Percentiles rank a stretch among this genome's conserved stretches.
These are phyloP conservation scores for Hylia prasina DNA, from an alignment of 2,113 vertebrate species.

Conservation along the genomic window DNA sequence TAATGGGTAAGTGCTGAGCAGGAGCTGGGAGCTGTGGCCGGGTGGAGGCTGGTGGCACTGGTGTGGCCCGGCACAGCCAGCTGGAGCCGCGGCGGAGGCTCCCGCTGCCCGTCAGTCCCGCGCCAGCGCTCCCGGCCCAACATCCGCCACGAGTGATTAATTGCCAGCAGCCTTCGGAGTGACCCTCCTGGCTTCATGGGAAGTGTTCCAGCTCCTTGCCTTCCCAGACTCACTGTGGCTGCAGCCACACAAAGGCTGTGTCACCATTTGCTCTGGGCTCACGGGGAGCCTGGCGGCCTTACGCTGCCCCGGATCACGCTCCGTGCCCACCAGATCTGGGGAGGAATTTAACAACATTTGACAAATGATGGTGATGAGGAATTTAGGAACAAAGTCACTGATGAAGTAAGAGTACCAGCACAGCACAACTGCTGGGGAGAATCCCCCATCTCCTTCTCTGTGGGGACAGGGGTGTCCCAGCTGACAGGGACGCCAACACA, in stretches of 20 bases:
- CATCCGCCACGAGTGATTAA: not conserved
- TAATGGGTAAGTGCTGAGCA: not conserved
- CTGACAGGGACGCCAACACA: fast-evolving
- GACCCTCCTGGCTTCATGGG: constrained; percentile 8
- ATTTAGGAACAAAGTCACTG: not conserved
- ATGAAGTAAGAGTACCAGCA: not conserved
- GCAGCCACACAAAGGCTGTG: not conserved
- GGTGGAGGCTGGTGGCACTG: not conserved
- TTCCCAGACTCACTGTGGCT: not conserved
- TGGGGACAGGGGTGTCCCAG: not conserved
- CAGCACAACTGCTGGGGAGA: not conserved
- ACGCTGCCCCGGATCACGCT: fast-evolving
- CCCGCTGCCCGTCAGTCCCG: not conserved
- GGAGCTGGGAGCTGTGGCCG: not conserved
- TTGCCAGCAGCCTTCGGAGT: not conserved
- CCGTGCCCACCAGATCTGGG: fast-evolving
- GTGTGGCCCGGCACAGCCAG: not conserved
- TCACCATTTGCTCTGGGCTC: not conserved
- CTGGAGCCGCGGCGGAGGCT: not conserved
- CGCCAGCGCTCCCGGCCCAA: not conserved
- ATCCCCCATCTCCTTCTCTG: not conserved
- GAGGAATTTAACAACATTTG: no score
- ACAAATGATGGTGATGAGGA: not conserved
- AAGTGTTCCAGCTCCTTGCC: not conserved
- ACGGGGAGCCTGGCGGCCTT: not conserved